These are phyloP conservation scores for Huso huso DNA, from an alignment of 2,797 vertebrate species.

Conservation along the genomic window DNA sequence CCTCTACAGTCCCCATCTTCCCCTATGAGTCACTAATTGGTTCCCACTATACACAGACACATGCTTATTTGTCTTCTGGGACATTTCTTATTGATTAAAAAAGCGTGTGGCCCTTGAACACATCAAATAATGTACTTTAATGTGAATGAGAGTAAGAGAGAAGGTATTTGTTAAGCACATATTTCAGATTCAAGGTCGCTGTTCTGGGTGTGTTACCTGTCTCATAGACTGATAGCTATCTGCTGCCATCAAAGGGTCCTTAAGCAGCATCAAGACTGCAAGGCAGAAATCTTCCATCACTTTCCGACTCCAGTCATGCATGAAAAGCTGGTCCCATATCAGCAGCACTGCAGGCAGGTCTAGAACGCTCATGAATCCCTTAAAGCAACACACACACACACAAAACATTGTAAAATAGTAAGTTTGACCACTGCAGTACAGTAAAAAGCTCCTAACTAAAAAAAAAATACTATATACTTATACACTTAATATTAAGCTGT, in stretches of 20 bases:
- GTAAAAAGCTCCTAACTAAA: neutral
- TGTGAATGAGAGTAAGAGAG: neutral
- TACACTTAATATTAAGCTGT: no score
- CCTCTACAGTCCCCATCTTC: neutral
- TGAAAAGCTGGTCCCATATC: conserved; percentile 36
- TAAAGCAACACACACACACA: neutral
- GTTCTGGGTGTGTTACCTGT: conserved; percentile 12
- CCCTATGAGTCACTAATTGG: neutral
- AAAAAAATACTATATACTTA: no score
- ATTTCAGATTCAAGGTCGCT: no score
- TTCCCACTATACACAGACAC: neutral
- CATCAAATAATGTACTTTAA: no score
- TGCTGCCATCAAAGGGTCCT: conserved; percentile 28
- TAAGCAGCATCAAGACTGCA: conserved; percentile 30
- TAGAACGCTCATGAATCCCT: conserved; percentile 31
- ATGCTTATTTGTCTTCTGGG: neutral
- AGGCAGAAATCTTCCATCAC: conserved; percentile 31
- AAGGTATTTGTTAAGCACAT: neutral
- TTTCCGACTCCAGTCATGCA: conserved; percentile 25
- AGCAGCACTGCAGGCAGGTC: conserved; percentile 30
- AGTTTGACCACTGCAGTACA: no score
- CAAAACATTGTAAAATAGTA: no score
- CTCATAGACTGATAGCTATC: conserved; percentile 24
- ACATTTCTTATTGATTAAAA: neutral
- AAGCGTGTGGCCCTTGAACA: neutral